Percentiles rank a stretch among this genome's conserved stretches.
Conservation (phyloP, 2,113 vertebrate species). For the Zootoca vivipara region DNA sequence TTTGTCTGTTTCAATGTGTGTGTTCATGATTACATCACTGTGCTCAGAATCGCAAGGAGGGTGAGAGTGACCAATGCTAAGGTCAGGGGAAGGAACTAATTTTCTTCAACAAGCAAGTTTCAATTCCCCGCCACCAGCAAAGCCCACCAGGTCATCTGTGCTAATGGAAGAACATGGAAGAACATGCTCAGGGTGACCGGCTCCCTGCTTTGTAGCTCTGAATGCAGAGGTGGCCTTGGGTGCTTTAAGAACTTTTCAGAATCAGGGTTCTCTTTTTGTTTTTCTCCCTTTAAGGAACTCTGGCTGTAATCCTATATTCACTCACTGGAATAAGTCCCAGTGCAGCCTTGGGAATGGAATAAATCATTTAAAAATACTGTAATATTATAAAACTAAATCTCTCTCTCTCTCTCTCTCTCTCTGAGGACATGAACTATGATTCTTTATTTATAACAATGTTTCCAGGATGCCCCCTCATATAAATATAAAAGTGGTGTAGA, state of each 20-base stretch:
- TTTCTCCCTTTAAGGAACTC: not conserved
- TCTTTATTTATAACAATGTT: not conserved
- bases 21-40: not conserved
- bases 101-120: slow-evolving; percentile 2
- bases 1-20: not conserved
- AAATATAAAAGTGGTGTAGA: not conserved
- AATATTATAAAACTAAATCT: not conserved
- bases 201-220: not conserved
- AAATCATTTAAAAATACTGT: not conserved
- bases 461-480: too few relatives aligned
- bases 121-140: not conserved
- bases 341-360: too few relatives aligned
- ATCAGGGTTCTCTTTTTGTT: not conserved
- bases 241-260: not conserved
- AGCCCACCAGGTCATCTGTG: not conserved
- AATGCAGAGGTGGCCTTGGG: not conserved
- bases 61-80: not conserved
- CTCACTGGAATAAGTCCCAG: not conserved
- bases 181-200: not conserved
- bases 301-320: not conserved
- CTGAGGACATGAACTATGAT: not conserved
- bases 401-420: not conserved
- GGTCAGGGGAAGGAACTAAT: not conserved
- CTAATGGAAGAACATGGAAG: not conserved
- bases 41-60: not conserved